Base-by-base conservation (phyloP, 2,888 invertebrate genomes). In the Andrena minutula region DNA sequence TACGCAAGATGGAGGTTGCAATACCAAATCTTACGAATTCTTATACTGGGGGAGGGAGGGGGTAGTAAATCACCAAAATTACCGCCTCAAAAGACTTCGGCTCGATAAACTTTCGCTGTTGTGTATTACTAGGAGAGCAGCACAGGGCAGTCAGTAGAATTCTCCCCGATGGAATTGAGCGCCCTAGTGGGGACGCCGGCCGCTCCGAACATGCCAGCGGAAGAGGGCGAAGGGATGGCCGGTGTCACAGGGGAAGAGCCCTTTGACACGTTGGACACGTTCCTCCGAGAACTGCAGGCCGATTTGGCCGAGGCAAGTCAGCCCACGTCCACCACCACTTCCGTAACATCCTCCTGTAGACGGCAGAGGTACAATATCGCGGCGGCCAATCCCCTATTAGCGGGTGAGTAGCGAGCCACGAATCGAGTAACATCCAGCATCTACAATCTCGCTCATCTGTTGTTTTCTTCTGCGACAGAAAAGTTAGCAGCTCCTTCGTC, bases 351-450 rank as follows among this genome's bases (percentile, higher is more conserved):
- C 94, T 94, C 75, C 92, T 95, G 95, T 83, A 95, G 95, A 90
- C 95, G 95, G 90, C 95, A 96, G 89, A 94, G 96, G 92, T 97
- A 96, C 93, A 97, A 97, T 88, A 97, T 98, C 85, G 97, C 97
- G 35, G 97, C 98, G 12, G 97, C 97, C 64, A 98, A 98, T 94
- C 98, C 98, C 20, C 94, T 98, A 86, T 95, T 98, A 83, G 98
- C 98, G 88, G 98, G 98, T 95, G 97, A 97, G 90, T 77, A 32
- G 35, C 3, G 0, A 0, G 0, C n/a, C 56, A 26, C 23, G 8
- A 6, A 4, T 32, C 8, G 8, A 8, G 16, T 0, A 10, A 2
- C 23, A 28, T 12, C 12, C 61, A 1, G 4, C 1, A n/a, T 12
- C 49, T 28, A 20, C 20, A 0, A 20, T 53, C 28, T 47, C 0